Evolutionary conservation across 2,797 vertebrate species (phyloP).

Genomic region (Neosilurus hyrtlii): DNA sequence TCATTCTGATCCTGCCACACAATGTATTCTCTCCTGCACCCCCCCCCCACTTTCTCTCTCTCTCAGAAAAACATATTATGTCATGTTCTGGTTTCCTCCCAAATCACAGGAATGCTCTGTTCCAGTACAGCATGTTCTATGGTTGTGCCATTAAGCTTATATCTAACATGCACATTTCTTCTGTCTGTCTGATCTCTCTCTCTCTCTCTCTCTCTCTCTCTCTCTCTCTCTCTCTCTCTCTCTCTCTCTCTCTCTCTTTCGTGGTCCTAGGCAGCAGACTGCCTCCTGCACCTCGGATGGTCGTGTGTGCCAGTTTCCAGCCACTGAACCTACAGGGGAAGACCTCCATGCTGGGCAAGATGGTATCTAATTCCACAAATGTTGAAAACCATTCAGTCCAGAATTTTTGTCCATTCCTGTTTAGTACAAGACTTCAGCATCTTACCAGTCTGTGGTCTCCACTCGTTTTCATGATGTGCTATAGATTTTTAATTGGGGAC

Average conservation of each 20-base stretch:
- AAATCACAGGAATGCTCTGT: background rate
- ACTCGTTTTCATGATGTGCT: no score
- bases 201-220: constrained; percentile 22
- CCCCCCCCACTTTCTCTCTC: no score
- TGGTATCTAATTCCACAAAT: constrained; percentile 71
- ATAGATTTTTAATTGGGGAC: no score
- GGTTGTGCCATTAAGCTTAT: background rate
- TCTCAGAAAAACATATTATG: background rate
- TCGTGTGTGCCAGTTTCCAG: constrained; percentile 77
- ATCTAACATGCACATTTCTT: constrained; percentile 11
- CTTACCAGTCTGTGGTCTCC: no score
- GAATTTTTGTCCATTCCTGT: background rate
- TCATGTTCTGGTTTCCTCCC: background rate
- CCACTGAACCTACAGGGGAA: constrained; percentile 75
- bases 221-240: constrained; percentile 24
- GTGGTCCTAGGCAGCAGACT: constrained; percentile 60
- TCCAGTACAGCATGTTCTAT: constrained; percentile 8
- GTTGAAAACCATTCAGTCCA: constrained; percentile 31
- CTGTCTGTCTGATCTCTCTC: constrained; percentile 6
- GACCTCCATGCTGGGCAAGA: constrained; percentile 71
- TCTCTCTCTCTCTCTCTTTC: constrained; percentile 29
- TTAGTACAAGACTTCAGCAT: no score
- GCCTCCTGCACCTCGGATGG: constrained; percentile 65
- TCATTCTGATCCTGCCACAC: no score
- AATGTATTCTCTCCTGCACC: no score